Evolutionary conservation across 2,888 invertebrate species (phyloP), one percentile per base, ranked within the genome.

Genomic region (Nipponacmea schrenckii): DNA sequence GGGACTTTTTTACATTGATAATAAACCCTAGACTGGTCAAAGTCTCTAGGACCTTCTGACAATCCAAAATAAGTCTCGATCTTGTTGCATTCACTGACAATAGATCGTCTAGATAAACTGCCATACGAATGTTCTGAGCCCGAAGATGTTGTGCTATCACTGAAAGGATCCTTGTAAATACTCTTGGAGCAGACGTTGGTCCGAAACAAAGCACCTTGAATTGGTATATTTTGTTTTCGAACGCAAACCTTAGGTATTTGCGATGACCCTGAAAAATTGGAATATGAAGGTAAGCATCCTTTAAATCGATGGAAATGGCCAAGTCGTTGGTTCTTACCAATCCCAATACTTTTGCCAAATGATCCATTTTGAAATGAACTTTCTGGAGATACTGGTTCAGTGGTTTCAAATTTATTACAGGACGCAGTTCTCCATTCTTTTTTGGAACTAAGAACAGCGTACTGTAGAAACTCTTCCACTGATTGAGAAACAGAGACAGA

Each of bases 351-450:
- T 77, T 72, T 7, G 65, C 10, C 14, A 76, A 27, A 10, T 69
- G 71, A 56, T 74, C 73, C 73, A 75, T 73, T 48, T 75, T 77
- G 77, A 77, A 77, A 68, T 75, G 73, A 44, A 72, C 69, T 48
- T 72, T 77, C 64, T 15, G 2, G 62, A 77, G 75, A 72, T 77
- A 77, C 70, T 45, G 27, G 68, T 77, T 77, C 48, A 77, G 74
- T 27, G 75, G 77, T 62, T 66, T 75, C 14, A 72, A 66, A 64
- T 74, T 76, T 68, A 72, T 72, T 71, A 48, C 48, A 48, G 48
- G 48, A 17, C 48, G 15, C 14, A 48, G 48, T 48, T 48, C 48
- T n/a, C 48, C 64, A 14, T 46, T 68, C 64, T 74, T 74, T 50
- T 75, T 73, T 45, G 64, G 39, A 20, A 71, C 72, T 62, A 72